A percentile compares a stretch with the other conserved stretches of the same genome.
These are phyloP conservation scores for Tetheella fluctuosa DNA, from an alignment of 2,888 invertebrate species.

Conservation along the genomic window DNA sequence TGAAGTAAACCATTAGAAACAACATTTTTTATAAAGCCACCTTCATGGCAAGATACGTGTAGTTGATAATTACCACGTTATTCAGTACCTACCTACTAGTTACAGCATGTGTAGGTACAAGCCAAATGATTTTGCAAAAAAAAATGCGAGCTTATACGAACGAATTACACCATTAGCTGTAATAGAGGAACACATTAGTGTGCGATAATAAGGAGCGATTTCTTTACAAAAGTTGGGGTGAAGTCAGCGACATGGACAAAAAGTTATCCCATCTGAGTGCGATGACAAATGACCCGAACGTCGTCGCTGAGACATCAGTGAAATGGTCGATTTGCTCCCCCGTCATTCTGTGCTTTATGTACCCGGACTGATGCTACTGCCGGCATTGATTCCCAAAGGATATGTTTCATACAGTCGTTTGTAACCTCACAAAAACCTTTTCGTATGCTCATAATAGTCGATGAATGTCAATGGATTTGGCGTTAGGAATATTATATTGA, in stretches of 20 bases:
- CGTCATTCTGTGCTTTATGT: slow-evolving; percentile 61
- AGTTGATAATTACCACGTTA: background rate
- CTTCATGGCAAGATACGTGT: background rate
- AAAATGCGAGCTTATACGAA: slow-evolving; percentile 14
- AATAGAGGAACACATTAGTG: slow-evolving; percentile 65
- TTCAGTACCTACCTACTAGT: background rate
- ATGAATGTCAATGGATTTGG: background rate
- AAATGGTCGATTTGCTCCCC: slow-evolving; percentile 73
- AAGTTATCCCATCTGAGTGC: slow-evolving; percentile 76
- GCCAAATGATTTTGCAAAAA: background rate
- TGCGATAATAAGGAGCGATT: slow-evolving; percentile 68
- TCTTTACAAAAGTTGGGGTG: slow-evolving; percentile 73
- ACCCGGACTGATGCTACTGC: slow-evolving; percentile 18
- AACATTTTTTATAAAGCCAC: background rate
- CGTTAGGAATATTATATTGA: no score
- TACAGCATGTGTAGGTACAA: background rate
- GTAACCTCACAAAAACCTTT: background rate
- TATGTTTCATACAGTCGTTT: slow-evolving; percentile 49
- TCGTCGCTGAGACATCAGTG: slow-evolving; percentile 59
- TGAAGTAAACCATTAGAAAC: background rate
- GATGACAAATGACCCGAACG: slow-evolving; percentile 77
- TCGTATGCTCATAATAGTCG: background rate
- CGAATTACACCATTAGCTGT: slow-evolving; percentile 59
- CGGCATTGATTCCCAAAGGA: slow-evolving; percentile 43
- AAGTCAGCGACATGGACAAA: slow-evolving; percentile 76